Conservation (phyloP, 1,140 invertebrate species). For the Heliconius nattereri region DNA sequence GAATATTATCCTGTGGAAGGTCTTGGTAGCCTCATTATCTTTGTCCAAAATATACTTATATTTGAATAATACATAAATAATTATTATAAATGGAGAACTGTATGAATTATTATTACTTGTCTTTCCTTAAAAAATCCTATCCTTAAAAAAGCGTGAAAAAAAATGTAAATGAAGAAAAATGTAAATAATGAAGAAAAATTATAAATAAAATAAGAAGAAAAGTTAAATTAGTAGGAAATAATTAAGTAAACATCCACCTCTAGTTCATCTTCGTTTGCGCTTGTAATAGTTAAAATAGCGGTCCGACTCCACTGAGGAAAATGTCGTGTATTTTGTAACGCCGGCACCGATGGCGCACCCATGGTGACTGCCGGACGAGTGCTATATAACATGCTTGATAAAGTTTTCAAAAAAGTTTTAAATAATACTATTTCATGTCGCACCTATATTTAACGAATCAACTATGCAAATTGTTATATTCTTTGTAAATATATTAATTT, state of each 20-base stretch:
- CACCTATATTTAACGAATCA: slow-evolving; percentile 17
- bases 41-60: too few relatives aligned
- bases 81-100: too few relatives aligned
- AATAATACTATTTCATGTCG: background rate
- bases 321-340: slow-evolving; percentile 40
- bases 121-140: too few relatives aligned
- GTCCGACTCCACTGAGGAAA: slow-evolving; percentile 63
- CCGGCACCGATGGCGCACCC: slow-evolving; percentile 48
- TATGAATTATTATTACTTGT: too few relatives aligned
- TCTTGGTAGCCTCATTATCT: background rate
- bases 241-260: slow-evolving; percentile 18
- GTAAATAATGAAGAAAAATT: too few relatives aligned
- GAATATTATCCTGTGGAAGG: background rate
- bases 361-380: slow-evolving; percentile 44
- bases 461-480: background rate
- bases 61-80: too few relatives aligned
- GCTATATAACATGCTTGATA: slow-evolving; percentile 53
- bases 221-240: background rate
- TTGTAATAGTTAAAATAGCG: slow-evolving; percentile 51
- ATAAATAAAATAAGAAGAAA: too few relatives aligned
- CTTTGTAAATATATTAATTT: background rate
- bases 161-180: background rate
- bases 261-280: slow-evolving; percentile 39
- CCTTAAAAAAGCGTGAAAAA: background rate
- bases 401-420: slow-evolving; percentile 19